Conservation (phyloP, 1,140 invertebrate species). For the Polypedilum vanderplanki region DNA sequence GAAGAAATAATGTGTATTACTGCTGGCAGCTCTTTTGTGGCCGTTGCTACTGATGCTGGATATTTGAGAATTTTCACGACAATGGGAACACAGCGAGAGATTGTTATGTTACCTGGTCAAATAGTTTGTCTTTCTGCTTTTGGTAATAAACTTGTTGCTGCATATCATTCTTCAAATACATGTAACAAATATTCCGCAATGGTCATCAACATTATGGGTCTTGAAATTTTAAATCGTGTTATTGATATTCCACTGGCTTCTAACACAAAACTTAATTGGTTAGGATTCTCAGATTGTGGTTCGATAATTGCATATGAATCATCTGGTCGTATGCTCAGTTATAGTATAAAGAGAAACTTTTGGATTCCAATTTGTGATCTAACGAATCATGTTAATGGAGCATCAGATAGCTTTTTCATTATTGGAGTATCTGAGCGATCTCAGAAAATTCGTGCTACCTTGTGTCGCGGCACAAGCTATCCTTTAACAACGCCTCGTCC, state of each 20-base stretch:
- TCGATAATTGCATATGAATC: constrained; percentile 63
- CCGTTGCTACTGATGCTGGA: constrained; percentile 63
- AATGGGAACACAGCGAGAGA: constrained; percentile 77
- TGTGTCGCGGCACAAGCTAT: constrained; percentile 81
- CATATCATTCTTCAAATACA: constrained; percentile 57
- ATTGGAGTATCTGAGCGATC: constrained; percentile 68
- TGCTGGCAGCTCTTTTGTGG: constrained; percentile 66
- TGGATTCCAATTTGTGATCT: constrained; percentile 78
- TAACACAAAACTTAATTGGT: constrained; percentile 64
- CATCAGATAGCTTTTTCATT: constrained; percentile 75
- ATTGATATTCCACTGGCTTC: constrained; percentile 62
- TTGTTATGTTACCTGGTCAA: constrained; percentile 63
- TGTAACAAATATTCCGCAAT: not conserved
- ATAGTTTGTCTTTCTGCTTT: constrained; percentile 54
- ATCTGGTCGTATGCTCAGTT: constrained; percentile 58
- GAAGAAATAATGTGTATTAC: constrained; percentile 70
- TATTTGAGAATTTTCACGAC: constrained; percentile 76
- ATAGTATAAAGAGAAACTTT: constrained; percentile 52
- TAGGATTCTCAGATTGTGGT: constrained; percentile 74
- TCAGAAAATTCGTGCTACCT: constrained; percentile 69
- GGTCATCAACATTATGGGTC: not conserved
- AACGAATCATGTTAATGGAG: constrained; percentile 54
- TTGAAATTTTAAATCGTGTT: constrained; percentile 34
- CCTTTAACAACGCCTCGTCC: constrained; percentile 81
- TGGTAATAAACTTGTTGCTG: constrained; percentile 62